Conservation (phyloP, 1,140 invertebrate species). For the Danaus plexippus region DNA sequence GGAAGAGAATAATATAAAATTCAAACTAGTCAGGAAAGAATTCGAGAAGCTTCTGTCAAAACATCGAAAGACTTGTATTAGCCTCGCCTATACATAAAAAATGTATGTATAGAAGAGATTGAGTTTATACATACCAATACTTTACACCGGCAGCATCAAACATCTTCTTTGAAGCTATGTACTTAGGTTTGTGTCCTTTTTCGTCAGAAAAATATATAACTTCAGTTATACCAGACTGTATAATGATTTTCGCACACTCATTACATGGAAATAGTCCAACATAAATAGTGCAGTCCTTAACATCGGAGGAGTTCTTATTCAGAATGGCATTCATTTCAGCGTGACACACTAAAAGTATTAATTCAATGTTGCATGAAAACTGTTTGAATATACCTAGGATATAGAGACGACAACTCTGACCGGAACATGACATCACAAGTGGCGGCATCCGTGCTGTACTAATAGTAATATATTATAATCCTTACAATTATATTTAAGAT, state of each 20-base stretch:
- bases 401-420: no score
- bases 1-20: not conserved
- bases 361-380: no score
- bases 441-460: no score
- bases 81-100: not conserved
- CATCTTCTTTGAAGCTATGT: slow-evolving; percentile 84
- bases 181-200: slow-evolving; percentile 77
- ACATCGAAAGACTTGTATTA: not conserved
- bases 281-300: slow-evolving; percentile 88
- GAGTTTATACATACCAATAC: slow-evolving; percentile 62
- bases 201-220: slow-evolving; percentile 89
- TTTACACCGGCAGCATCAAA: slow-evolving; percentile 82
- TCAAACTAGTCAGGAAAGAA: not conserved
- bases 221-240: slow-evolving; percentile 91
- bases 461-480: no score
- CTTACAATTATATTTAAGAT: no score
- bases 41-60: not conserved
- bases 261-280: slow-evolving; percentile 94
- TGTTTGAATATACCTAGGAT: no score
- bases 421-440: no score
- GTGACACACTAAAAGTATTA: slow-evolving; percentile 88
- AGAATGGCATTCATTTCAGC: slow-evolving; percentile 97
- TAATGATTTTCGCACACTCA: slow-evolving; percentile 97
- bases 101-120: not conserved
- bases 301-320: slow-evolving; percentile 87